Evolutionary conservation across 1,140 invertebrate genomes (phyloP).

Genomic region (Sminthurides bifidus): DNA sequence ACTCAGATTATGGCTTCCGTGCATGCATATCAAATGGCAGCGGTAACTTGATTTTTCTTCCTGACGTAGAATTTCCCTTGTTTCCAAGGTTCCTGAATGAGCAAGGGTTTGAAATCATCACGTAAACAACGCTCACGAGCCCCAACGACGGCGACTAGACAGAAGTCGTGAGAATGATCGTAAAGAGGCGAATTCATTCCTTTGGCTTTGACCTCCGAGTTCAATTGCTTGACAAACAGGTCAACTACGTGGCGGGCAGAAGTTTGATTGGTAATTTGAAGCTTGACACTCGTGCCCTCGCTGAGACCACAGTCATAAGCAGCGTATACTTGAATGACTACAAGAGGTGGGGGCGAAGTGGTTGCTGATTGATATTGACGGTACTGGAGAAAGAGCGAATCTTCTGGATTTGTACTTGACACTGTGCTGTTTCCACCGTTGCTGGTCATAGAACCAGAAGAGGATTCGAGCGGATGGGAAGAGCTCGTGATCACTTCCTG

Average conservation of each 20-base stretch:
- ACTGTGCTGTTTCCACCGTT: no score
- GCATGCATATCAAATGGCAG: conserved; percentile 61
- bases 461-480: no score
- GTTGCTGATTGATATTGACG: no score
- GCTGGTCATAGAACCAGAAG: no score
- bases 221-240: conserved; percentile 16
- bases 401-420: no score
- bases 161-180: conserved; percentile 56
- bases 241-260: conserved; percentile 69
- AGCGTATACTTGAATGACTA: conserved; percentile 60
- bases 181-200: conserved; percentile 8
- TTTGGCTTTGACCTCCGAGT: conserved; percentile 11
- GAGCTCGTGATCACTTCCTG: no score
- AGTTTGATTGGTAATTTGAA: conserved; percentile 80
- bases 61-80: conserved; percentile 82
- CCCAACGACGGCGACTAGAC: conserved; percentile 85
- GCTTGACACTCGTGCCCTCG: conserved; percentile 76
- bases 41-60: conserved; percentile 73
- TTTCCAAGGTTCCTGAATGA: conserved; percentile 89
- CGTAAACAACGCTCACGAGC: conserved; percentile 77
- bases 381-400: no score
- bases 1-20: no score
- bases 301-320: conserved; percentile 89
- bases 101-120: conserved; percentile 82
- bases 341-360: neutral